Evolutionary conservation across 2,888 invertebrate species (phyloP), one percentile per base, ranked within the genome.

Genomic region (Andrena camellia): DNA sequence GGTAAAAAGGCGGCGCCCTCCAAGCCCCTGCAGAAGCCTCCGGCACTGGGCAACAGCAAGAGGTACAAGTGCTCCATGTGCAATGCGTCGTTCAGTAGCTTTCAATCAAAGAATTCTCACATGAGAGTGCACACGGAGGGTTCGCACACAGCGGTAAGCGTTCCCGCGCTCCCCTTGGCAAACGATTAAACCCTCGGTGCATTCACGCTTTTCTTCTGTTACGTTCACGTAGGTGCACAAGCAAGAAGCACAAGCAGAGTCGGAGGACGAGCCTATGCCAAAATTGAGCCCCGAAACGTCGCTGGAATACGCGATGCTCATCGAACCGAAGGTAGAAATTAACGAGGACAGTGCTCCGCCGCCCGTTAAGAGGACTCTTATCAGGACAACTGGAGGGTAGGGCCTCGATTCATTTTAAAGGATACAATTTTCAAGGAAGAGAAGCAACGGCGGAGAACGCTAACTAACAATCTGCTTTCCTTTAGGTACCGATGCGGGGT

Each of bases 401-500:
- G 62, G 26, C 17, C 35, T 33, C 20, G 2, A 50, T 64, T 73
- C 17, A n/a, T n/a, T 42, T 48, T 42, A 26, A 20, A 8, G 29
- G 57, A 26, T 1, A 5, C 17, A 26, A 26, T 0, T 48, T 29
- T 17, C 2, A 29, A 67, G 20, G 5, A 2, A 17, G 17, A 42
- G 13, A 17, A 17, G 13, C 35, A 31, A 52, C 42, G 2, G 8
- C 13, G 42, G 42, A 4, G 17, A 5, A 4, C 17, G 17, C 42
- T 42, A 42, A 42, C 42, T 42, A 42, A 42, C 17, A 5, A 42
- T 73, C 57, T 5, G 31, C 54, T 7, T 52, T 52, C 69, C 84
- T 86, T 17, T 74, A 93, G 92, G 66, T 92, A 91, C 79, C 92
- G 92, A 23, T 93, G 92, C 63, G 92, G 92, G 10, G 92, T 93